These are phyloP conservation scores for Drosophila pegasa DNA, from an alignment of 2,888 invertebrate genomes.

Conservation along the genomic window DNA sequence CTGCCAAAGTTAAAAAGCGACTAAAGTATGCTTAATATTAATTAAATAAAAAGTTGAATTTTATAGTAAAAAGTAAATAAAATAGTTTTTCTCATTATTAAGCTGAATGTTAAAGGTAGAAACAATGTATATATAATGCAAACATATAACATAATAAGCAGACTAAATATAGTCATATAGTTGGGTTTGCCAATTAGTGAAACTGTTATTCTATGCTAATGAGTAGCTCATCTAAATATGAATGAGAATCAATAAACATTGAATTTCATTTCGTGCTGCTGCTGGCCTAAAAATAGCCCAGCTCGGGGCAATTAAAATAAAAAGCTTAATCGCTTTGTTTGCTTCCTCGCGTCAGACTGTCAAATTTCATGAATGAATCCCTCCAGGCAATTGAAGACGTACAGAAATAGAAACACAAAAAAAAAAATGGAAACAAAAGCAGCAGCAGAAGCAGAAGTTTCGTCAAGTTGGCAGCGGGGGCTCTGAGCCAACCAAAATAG, in stretches of 20 bases:
- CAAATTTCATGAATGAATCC: slow-evolving; percentile 76
- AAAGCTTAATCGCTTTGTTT: slow-evolving; percentile 69
- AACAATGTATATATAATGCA: neutral
- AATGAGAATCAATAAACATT: slow-evolving; percentile 10
- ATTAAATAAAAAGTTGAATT: neutral
- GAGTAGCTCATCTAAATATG: neutral
- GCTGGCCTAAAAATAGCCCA: slow-evolving; percentile 59
- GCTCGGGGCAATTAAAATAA: slow-evolving; percentile 62
- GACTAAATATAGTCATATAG: neutral
- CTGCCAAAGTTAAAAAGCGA: neutral
- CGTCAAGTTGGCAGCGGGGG: slow-evolving; percentile 61
- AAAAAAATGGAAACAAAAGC: slow-evolving; percentile 5
- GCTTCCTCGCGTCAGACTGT: slow-evolving; percentile 52
- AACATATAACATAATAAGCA: too few species aligned
- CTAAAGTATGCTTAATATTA: too few species aligned
- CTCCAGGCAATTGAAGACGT: slow-evolving; percentile 58
- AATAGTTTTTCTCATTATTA: too few species aligned
- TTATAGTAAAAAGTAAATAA: neutral
- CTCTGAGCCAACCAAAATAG: slow-evolving; percentile 59
- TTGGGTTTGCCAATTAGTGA: neutral
- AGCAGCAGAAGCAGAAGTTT: slow-evolving; percentile 51
- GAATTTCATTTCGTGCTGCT: slow-evolving; percentile 20
- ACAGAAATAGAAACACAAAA: slow-evolving; percentile 20
- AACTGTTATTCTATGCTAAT: neutral
- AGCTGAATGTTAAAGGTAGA: too few species aligned